Percentiles rank a stretch among this genome's conserved stretches.
Evolutionary conservation across 2,113 vertebrate genomes (phyloP).

Genomic region (Phalacrocorax brasilianus): DNA sequence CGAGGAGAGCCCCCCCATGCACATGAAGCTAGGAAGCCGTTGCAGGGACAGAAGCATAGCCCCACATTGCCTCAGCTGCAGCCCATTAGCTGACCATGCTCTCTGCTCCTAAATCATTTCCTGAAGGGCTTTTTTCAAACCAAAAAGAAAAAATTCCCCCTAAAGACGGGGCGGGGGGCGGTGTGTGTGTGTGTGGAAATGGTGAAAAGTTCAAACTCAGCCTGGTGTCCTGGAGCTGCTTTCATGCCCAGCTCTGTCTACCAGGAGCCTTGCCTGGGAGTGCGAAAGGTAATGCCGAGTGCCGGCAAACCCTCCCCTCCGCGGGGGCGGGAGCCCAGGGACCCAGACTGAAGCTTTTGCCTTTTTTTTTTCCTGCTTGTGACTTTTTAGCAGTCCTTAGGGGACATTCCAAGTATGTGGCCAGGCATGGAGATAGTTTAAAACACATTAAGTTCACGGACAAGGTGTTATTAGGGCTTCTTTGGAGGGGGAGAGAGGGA

Average conservation of each 20-base stretch:
- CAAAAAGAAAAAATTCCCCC: not conserved
- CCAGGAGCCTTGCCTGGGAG: not conserved
- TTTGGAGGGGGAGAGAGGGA: slow-evolving; percentile 38
- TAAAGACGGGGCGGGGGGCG: not conserved
- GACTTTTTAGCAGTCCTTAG: slow-evolving; percentile 70
- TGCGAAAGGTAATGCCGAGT: not conserved
- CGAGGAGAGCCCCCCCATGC: rapidly evolving
- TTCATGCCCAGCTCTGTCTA: not conserved
- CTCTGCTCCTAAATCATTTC: slow-evolving; percentile 72
- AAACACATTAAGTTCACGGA: slow-evolving; percentile 64
- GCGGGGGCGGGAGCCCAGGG: not conserved
- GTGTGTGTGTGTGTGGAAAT: not conserved
- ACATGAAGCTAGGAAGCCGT: rapidly evolving
- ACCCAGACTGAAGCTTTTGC: not conserved
- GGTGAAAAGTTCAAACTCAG: slow-evolving; percentile 42
- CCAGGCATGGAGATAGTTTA: slow-evolving; percentile 71
- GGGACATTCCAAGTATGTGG: slow-evolving; percentile 70
- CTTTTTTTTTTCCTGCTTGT: slow-evolving; percentile 2
- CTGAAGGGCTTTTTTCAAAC: slow-evolving; percentile 61
- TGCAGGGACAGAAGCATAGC: not conserved
- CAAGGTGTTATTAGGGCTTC: slow-evolving; percentile 65
- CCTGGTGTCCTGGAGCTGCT: not conserved
- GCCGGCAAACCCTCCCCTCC: not conserved
- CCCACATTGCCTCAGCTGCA: slow-evolving; percentile 58
- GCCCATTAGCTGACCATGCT: slow-evolving; percentile 65